Conservation (phyloP, 2,113 vertebrate species). For the Poeciliopsis prolifica region DNA sequence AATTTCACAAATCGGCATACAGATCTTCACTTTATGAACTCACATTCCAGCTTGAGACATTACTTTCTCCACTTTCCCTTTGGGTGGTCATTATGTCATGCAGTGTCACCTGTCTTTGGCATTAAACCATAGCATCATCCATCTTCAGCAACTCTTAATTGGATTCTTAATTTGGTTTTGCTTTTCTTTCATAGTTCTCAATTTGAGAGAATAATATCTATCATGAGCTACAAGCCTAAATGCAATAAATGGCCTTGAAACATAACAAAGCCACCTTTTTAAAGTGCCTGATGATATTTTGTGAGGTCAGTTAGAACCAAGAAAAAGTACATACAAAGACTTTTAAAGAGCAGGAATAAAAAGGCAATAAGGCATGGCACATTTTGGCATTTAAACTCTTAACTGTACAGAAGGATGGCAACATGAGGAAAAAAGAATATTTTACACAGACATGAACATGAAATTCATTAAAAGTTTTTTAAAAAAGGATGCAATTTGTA, state of each 20-base stretch:
- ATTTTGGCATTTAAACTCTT: constrained; percentile 72
- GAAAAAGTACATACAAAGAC: constrained; percentile 44
- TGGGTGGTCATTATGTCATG: neutral
- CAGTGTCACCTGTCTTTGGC: neutral
- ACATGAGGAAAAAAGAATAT: constrained; percentile 50
- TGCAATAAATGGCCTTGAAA: neutral
- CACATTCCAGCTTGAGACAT: neutral
- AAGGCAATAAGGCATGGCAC: constrained; percentile 77
- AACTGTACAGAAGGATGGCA: constrained; percentile 37
- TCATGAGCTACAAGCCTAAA: neutral
- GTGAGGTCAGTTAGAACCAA: constrained; percentile 58
- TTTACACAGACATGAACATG: constrained; percentile 39
- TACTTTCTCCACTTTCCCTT: neutral
- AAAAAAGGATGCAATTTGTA: constrained; percentile 45
- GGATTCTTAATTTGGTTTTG: neutral
- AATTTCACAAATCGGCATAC: neutral
- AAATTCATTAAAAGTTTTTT: constrained; percentile 43
- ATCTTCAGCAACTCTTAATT: neutral
- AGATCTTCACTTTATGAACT: neutral
- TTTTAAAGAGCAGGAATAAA: constrained; percentile 55
- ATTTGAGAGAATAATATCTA: neutral
- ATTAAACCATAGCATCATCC: neutral
- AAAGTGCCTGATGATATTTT: constrained; percentile 70
- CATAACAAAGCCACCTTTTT: constrained; percentile 44
- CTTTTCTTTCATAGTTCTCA: neutral